Evolutionary conservation across 2,888 invertebrate species (phyloP).

Genomic region (Andricus curvator): DNA sequence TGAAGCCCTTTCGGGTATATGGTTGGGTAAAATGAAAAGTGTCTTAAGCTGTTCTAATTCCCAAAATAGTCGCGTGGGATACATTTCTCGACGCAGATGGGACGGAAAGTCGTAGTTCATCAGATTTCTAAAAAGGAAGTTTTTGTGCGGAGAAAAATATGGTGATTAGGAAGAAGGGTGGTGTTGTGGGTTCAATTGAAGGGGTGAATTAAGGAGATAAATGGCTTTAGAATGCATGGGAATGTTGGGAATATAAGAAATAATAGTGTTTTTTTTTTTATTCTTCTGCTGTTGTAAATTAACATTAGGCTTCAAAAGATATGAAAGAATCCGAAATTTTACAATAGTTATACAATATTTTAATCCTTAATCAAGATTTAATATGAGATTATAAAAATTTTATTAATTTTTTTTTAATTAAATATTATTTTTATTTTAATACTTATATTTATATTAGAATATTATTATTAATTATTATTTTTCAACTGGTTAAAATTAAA

Average conservation of each 20-base stretch:
- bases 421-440: too few relatives aligned
- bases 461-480: too few relatives aligned
- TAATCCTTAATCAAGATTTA: too few relatives aligned
- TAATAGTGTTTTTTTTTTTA: too few relatives aligned
- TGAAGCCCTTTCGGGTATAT: neutral
- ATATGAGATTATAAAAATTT: too few relatives aligned
- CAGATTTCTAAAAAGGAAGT: conserved; percentile 8
- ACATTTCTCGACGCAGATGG: conserved; percentile 23
- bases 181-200: neutral
- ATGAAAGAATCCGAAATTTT: too few relatives aligned
- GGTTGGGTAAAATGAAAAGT: neutral
- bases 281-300: too few relatives aligned
- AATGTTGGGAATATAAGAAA: neutral
- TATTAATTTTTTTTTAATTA: too few relatives aligned
- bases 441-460: too few relatives aligned
- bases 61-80: conserved; percentile 37
- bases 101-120: neutral
- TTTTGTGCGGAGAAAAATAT: conserved; percentile 3
- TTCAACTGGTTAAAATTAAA: too few relatives aligned
- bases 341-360: too few relatives aligned
- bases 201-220: conserved; percentile 17
- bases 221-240: conserved; percentile 5
- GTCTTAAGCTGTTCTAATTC: conserved; percentile 5
- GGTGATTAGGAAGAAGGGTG: neutral
- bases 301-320: too few relatives aligned